phyloP scores from a whole-genome alignment of 2,888 invertebrate species.

The Lycia hirtaria region DNA sequence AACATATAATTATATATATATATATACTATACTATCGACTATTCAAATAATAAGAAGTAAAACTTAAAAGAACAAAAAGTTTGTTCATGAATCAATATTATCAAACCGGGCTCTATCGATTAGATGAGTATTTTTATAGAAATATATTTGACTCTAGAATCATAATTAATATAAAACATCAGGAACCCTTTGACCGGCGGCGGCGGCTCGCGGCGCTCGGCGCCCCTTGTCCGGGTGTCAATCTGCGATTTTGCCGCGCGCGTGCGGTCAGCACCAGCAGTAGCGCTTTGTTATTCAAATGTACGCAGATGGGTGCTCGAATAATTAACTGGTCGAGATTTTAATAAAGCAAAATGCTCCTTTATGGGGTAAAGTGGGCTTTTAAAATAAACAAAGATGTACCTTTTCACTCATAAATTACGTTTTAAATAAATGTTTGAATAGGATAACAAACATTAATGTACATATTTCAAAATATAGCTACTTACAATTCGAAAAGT shows the following conservation, averaged over 20 bases:
- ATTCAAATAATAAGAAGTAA: too few species aligned
- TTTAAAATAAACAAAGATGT: background rate
- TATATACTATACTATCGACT: too few species aligned
- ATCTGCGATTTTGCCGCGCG: conserved; percentile 68
- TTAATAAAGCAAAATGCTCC: conserved; percentile 41
- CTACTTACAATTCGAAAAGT: too few species aligned
- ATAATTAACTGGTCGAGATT: conserved; percentile 73
- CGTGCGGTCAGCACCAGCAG: conserved; percentile 65
- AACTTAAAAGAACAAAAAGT: too few species aligned
- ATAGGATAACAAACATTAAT: too few species aligned
- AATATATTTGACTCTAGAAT: background rate
- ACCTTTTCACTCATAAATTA: too few species aligned
- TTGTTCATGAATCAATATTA: conserved; percentile 16
- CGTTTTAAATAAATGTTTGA: too few species aligned
- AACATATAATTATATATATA: too few species aligned
- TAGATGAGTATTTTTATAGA: too few species aligned
- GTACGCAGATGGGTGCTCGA: conserved; percentile 64
- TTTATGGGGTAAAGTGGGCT: conserved; percentile 10
- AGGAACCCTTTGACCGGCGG: too few species aligned
- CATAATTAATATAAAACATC: conserved; percentile 1
- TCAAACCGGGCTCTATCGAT: too few species aligned
- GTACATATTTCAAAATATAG: too few species aligned
- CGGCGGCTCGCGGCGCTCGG: conserved; percentile 15
- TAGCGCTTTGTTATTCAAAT: conserved; percentile 80
- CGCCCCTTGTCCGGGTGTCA: conserved; percentile 55